Evolutionary conservation across 2,797 vertebrate genomes (phyloP), one percentile per base, ranked within the genome.

Genomic region (Macrochelys suwanniensis): DNA sequence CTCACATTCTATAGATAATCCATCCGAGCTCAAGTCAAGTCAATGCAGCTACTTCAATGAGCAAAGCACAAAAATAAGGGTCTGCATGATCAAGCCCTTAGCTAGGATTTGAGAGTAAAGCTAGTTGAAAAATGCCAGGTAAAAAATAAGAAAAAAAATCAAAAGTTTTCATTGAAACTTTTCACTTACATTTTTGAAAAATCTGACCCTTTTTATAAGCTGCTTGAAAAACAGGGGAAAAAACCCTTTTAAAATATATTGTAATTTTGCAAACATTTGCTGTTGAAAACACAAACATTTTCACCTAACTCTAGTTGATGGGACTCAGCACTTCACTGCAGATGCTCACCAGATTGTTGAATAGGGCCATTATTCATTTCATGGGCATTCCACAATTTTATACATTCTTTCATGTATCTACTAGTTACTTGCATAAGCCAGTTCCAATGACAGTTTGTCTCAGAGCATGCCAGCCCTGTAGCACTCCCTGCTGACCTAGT

Each of bases 181-280:
- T 87, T 89, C 33, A 83, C 65, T 93, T 89, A n/a, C 59, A 82
- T 10, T 31, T 78, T 80, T 77, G 83, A 94, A 74, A 89, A 92
- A 37, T 7, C 4, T 87, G 7, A 84, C 1, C 77, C 5, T 85
- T 68, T 37, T 37, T 68, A 68, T 68, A 68, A 68, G 4, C n/a
- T 37, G n/a, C 17, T 16, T 80, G 17, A 89, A 85, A 87, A 59
- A 91, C 19, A 85, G 8, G 37, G 51, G 78, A 90, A 87, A 77
- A 26, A 3, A 0, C 12, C 49, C 61, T 57, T 85, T 82, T 49
- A 53, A 28, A 93, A 80, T 74, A 82, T 45, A 59, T 11, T 53
- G 21, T 0, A 6, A 49, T 47, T 53, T 77, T 47, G 45, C 74
- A 77, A 47, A 47, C 78, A 89, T 82, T 37, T 81, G 15, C 45